These are phyloP conservation scores for Nomada hirtipes DNA, from an alignment of 2,888 invertebrate species.

Conservation along the genomic window DNA sequence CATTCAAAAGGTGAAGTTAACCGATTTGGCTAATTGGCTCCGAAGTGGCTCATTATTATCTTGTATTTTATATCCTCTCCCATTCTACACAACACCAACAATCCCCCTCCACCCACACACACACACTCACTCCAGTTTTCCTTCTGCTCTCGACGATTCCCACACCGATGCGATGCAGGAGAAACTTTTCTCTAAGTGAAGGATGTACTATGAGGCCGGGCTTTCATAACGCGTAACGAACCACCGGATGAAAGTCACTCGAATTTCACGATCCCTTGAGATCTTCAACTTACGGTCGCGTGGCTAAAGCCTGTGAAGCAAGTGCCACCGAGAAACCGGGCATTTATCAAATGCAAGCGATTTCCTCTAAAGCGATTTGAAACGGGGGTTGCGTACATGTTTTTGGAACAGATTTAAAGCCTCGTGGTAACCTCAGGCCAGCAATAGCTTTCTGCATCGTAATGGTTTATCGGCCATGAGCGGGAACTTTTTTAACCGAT, in stretches of 20 bases:
- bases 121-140: not conserved
- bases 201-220: not conserved
- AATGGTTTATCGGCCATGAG: too few species aligned
- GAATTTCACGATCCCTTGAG: slow-evolving; percentile 41
- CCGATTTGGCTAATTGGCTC: too few species aligned
- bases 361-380: slow-evolving; percentile 68
- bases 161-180: not conserved
- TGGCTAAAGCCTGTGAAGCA: slow-evolving; percentile 30
- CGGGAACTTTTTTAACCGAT: too few species aligned
- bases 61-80: too few species aligned
- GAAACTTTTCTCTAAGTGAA: not conserved
- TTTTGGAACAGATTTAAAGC: not conserved
- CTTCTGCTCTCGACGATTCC: not conserved
- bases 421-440: not conserved
- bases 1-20: too few species aligned
- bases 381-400: slow-evolving; percentile 68
- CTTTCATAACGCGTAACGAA: slow-evolving; percentile 54
- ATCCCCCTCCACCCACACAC: not conserved
- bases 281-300: slow-evolving; percentile 46
- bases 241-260: slow-evolving; percentile 58
- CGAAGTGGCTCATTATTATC: too few species aligned
- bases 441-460: not conserved
- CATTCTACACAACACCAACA: not conserved
- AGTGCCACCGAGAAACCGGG: slow-evolving; percentile 19
- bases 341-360: slow-evolving; percentile 69